phyloP scores from a whole-genome alignment of 1,140 invertebrate species.

The Drosophila sechellia region DNA sequence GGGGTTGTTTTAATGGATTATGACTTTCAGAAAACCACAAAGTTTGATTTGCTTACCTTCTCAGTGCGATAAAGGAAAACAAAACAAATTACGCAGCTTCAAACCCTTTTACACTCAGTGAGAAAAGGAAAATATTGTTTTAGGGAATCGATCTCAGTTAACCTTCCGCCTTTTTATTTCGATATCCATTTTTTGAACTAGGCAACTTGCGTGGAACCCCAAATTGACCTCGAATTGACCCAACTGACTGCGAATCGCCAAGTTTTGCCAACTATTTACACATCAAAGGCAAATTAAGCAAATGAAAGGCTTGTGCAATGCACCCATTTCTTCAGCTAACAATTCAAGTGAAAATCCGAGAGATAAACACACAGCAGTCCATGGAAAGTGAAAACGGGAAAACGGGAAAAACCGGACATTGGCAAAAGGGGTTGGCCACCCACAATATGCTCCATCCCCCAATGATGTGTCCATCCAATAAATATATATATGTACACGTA shows the following conservation, averaged over 20 bases:
- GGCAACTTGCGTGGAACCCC: neutral
- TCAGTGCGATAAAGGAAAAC: neutral
- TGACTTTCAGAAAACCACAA: constrained; percentile 1
- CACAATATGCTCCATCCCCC: constrained; percentile 15
- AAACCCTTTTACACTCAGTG: neutral
- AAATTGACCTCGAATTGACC: neutral
- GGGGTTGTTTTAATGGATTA: constrained; percentile 1
- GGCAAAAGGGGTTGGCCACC: constrained; percentile 28
- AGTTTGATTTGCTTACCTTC: neutral
- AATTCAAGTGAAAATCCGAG: constrained; percentile 27
- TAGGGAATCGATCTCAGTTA: too few species aligned
- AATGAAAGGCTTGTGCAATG: constrained; percentile 72
- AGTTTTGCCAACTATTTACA: constrained; percentile 31
- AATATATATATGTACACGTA: constrained; percentile 9
- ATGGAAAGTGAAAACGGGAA: neutral
- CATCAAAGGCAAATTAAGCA: constrained; percentile 70
- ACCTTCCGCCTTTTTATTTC: neutral
- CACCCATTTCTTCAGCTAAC: constrained; percentile 22
- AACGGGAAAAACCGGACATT: constrained; percentile 29
- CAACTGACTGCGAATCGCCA: neutral
- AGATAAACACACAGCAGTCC: constrained; percentile 15
- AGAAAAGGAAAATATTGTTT: neutral
- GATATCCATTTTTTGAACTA: neutral
- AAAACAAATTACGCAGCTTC: neutral
- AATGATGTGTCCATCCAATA: neutral